Base-by-base conservation (phyloP, 2,797 vertebrate species). In the Chrosomus eos region DNA sequence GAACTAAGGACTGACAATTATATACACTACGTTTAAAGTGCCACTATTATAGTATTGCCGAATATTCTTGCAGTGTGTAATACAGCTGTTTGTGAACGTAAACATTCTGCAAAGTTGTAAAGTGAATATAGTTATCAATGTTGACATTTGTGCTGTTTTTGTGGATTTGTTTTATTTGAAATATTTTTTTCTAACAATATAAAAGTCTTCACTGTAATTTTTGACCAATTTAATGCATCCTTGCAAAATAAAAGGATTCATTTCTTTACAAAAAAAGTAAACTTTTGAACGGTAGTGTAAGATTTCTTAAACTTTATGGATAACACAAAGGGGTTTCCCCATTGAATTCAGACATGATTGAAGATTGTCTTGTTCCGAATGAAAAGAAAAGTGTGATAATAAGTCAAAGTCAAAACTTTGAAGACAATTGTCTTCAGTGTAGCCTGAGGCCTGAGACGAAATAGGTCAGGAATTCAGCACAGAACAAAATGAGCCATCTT, bases 401-500 rank as follows among this genome's bases (percentile, higher is more conserved):
- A 10, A 71, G 74, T 60, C 77, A 83, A 43, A 83, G 71, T 36
- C 21, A 21, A 9, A 75, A 81, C 78, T 78, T 64, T 79, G 28
- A 81, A 66, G 31, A 38, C 38, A 81, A 78, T 33, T 74, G 60
- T 84, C 76, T 80, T 73, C 38, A 62, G 33, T 36, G 8, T 36
- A 79, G 78, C 81, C 81, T 79, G 43, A 23, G 86, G 84, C 78
- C 45, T 71, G 28, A 28, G 78, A 82, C 48, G 67, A 82, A 26
- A 53, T 53, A 68, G 51, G n/a, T 55, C 45, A 85, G 48, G 82
- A 81, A 84, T 78, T 60, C 73, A 16, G 55, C 38, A 18, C 64
- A 81, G 80, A 78, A 83, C 64, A 80, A 55, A 80, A 77, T 80
- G 40, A 67, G 48, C 76, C 58, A 83, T 55, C n/a, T 60, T 51